Evolutionary conservation across 2,888 invertebrate species (phyloP), one percentile per base, ranked within the genome.

Genomic region (Nebria salina): DNA sequence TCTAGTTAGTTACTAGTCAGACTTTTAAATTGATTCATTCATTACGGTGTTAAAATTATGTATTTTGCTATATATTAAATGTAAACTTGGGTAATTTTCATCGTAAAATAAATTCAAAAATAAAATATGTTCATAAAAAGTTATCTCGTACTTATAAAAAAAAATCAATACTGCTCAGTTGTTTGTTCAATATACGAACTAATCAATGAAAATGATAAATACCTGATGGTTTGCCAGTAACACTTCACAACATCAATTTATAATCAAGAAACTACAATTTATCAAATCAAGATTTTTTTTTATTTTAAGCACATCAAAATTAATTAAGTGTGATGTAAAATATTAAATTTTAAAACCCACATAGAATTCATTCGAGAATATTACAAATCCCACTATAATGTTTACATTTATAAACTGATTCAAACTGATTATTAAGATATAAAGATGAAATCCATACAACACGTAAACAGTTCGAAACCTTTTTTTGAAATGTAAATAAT

Each of bases 401-500:
- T 34, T 34, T 34, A 34, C 5, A 34, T 34, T 34, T 34, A 34
- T 34, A 34, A 4, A 34, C 34, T 34, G 5, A 34, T 34, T 34
- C 34, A 34, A 34, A 34, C 34, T 34, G 34, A 34, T 34, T 34
- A 34, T 34, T 4, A 34, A 34, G 4, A 34, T 34, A 34, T 1
- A 54, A 54, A 54, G 54, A 54, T 54, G 13, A 54, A 54, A 54
- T 54, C 54, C 54, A 54, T 54, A 54, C 54, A 54, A 54, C 54
- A 54, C 54, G 8, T 11, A 13, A 13, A 70, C 11, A 79, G 79
- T 79, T 75, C 20, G 20, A 79, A 79, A 79, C 74, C 68, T 75
- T 79, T 74, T 75, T 79, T 79, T 79, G 73, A 75, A 66, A 79
- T 79, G 74, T 75, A 68, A 74, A 79, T 79, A 79, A 66, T 79